Evolutionary conservation across 2,113 vertebrate species (phyloP).

Genomic region (Salvator merianae): DNA sequence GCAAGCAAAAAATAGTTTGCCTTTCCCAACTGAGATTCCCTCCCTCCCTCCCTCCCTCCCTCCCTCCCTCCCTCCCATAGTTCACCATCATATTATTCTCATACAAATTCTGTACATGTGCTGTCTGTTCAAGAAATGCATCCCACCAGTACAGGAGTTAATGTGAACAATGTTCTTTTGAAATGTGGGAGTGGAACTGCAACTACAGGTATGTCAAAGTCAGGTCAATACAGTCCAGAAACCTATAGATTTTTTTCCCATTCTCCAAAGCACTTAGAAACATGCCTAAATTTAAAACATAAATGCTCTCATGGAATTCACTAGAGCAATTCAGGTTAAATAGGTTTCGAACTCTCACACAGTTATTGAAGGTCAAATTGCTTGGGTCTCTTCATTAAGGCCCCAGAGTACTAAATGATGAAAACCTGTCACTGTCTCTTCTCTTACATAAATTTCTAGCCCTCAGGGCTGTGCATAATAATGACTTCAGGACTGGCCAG

Average conservation of each 20-base stretch:
- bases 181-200: not conserved
- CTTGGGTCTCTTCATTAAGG: not conserved
- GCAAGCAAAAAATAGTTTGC: not conserved
- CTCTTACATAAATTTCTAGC: not conserved
- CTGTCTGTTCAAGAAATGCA: not conserved
- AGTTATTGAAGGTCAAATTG: constrained; percentile 10
- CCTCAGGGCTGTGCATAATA: constrained; percentile 15
- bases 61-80: no score
- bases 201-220: not conserved
- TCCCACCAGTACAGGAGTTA: not conserved
- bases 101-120: not conserved
- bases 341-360: constrained; percentile 2
- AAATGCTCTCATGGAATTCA: not conserved
- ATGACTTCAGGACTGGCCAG: not conserved
- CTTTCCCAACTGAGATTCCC: not conserved
- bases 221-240: not conserved
- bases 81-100: not conserved
- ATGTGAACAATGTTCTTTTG: not conserved
- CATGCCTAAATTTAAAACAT: not conserved
- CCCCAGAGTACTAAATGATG: constrained; percentile 1
- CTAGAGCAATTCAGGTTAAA: not conserved
- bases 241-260: not conserved
- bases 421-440: not conserved
- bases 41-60: not conserved
- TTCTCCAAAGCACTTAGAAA: not conserved